Conservation (phyloP, 2,888 invertebrate species). For the Meandrusa payeni region DNA sequence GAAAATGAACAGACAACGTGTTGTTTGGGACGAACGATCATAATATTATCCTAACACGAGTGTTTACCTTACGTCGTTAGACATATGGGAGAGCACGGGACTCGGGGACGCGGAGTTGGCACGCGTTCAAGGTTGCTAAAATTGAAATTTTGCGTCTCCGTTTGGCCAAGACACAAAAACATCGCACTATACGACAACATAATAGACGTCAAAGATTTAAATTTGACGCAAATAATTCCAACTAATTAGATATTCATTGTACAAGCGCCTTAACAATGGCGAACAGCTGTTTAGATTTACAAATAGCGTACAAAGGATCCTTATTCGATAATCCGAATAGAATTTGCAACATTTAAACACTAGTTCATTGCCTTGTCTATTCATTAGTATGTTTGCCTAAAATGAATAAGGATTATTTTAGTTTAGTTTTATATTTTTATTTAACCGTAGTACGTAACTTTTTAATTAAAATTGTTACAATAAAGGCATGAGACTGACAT, state of each 20-base stretch:
- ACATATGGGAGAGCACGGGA: slow-evolving; percentile 49
- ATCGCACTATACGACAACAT: slow-evolving; percentile 52
- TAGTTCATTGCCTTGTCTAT: slow-evolving; percentile 27
- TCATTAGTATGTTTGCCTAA: too few relatives aligned
- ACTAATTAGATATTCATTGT: slow-evolving; percentile 22
- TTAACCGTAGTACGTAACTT: too few relatives aligned
- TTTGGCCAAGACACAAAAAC: slow-evolving; percentile 62
- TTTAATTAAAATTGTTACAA: too few relatives aligned
- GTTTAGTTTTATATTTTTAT: too few relatives aligned
- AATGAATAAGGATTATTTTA: too few relatives aligned
- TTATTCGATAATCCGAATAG: too few relatives aligned
- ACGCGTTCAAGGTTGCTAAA: slow-evolving; percentile 67
- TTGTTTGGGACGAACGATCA: slow-evolving; percentile 1
- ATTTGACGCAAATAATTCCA: slow-evolving; percentile 47
- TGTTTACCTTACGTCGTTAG: slow-evolving; percentile 53
- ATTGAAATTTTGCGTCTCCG: slow-evolving; percentile 70
- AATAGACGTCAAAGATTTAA: slow-evolving; percentile 49
- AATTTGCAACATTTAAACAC: too few relatives aligned
- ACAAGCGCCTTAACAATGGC: slow-evolving; percentile 8
- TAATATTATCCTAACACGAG: slow-evolving; percentile 33
- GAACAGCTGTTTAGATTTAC: slow-evolving; percentile 16
- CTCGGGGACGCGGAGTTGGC: slow-evolving; percentile 62
- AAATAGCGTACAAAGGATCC: slow-evolving; percentile 3
- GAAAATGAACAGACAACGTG: too few relatives aligned
- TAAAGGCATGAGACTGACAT: too few relatives aligned